Base-by-base conservation (phyloP, 2,113 vertebrate genomes). In the Bubo blakistoni region DNA sequence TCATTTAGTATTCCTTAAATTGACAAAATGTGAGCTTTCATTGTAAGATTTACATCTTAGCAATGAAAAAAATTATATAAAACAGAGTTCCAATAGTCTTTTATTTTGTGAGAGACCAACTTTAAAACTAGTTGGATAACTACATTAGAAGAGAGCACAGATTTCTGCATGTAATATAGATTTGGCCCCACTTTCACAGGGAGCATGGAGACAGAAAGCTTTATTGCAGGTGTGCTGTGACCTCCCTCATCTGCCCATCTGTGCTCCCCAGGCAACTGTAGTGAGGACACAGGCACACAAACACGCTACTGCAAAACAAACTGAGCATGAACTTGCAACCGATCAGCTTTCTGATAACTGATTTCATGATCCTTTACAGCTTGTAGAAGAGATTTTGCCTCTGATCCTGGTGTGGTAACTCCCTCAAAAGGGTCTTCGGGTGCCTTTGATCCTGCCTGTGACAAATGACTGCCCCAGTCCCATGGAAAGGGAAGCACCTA, bases 191-290 rank as follows among this genome's bases (percentile, higher is more conserved):
- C 32, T 86, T 49, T 44, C 22, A 51, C 10, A 59, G 77, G 17
- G 14, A 55, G 11, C 29, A 6, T 0, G 7, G 72, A 62, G 51
- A 21, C 26, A 83, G 67, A 44, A 85, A 58, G 10, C 55, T 73
- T 78, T 67, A 11, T 8, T 70, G n/a, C n/a, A 29, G 3, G 4
- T 38, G 9, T 0, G 0, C 13, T 30, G n/a, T 42, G 51, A 77
- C 27, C 34, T 74, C 42, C 22, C n/a, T 73, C 26, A 11, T 30
- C 29, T 52, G 54, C 40, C 47, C 42, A 10, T 47, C 69, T 62
- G 46, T 62, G 52, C n/a, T 81, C 58, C 79, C 66, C 20, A 21
- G 24, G 10, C 0, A 0, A 12, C 11, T 10, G 54, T 34, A 21
- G 11, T 3, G 26, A 63, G 77, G 25, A 81, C 47, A 5, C 1